Percentiles rank a stretch among this genome's conserved stretches.
Evolutionary conservation across 2,888 invertebrate genomes (phyloP).

Genomic region (Anoplius nigerrimus): DNA sequence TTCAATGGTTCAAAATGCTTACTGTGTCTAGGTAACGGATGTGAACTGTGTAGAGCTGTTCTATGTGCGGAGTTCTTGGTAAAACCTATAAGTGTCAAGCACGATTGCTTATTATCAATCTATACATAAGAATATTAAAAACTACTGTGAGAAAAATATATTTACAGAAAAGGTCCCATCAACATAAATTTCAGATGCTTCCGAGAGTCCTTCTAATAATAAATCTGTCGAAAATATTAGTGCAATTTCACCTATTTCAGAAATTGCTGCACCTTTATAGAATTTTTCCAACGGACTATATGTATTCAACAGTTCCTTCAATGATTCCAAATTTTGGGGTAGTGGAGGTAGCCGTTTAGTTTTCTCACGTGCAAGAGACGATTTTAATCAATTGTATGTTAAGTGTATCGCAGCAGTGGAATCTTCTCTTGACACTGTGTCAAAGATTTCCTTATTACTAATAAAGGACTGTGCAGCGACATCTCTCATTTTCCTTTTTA

Average conservation of each 20-base stretch:
- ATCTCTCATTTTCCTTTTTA: too few species aligned
- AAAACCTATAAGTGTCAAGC: slow-evolving; percentile 5
- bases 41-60: too few species aligned
- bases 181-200: slow-evolving; percentile 22
- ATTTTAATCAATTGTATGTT: slow-evolving; percentile 2
- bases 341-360: slow-evolving; percentile 1
- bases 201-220: slow-evolving; percentile 1
- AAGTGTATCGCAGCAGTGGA: slow-evolving; percentile 5
- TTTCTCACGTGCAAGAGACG: background rate
- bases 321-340: background rate
- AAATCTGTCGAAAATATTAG: slow-evolving; percentile 28
- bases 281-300: slow-evolving; percentile 15
- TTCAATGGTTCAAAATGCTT: slow-evolving; percentile 7
- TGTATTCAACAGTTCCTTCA: background rate
- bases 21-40: too few species aligned
- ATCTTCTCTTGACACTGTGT: background rate
- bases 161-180: background rate
- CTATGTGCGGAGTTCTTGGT: too few species aligned
- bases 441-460: too few species aligned
- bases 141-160: slow-evolving; percentile 9
- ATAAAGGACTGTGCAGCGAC: too few species aligned
- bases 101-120: background rate
- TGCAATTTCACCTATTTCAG: slow-evolving; percentile 20
- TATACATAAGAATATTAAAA: too few species aligned
- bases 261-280: slow-evolving; percentile 31